These are phyloP conservation scores for Leucophenga varia DNA, from an alignment of 1,140 invertebrate genomes.

Conservation along the genomic window DNA sequence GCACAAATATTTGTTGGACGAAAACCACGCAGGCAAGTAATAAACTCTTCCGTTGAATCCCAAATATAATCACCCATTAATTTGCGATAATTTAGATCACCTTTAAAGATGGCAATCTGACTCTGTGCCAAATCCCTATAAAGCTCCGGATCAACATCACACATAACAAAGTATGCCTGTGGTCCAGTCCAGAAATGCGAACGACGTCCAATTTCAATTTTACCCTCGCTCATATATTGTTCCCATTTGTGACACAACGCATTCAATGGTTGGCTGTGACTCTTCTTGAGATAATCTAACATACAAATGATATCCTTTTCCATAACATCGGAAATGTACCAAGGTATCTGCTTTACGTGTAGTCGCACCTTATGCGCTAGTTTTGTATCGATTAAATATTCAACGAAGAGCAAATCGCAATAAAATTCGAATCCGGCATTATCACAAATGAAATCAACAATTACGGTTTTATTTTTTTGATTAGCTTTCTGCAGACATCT, in stretches of 20 bases:
- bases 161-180: slow-evolving; percentile 77
- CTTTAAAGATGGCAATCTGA: slow-evolving; percentile 86
- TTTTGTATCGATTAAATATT: slow-evolving; percentile 69
- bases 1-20: slow-evolving; percentile 76
- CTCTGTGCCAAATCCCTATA: slow-evolving; percentile 71
- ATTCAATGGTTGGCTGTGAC: slow-evolving; percentile 39
- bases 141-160: slow-evolving; percentile 65
- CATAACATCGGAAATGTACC: slow-evolving; percentile 94
- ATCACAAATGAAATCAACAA: slow-evolving; percentile 82
- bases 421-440: slow-evolving; percentile 94
- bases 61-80: slow-evolving; percentile 88
- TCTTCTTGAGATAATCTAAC: slow-evolving; percentile 56
- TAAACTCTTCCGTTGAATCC: slow-evolving; percentile 71
- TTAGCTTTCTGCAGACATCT: slow-evolving; percentile 35
- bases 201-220: slow-evolving; percentile 55
- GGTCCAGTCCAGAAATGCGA: slow-evolving; percentile 89
- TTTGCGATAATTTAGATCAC: slow-evolving; percentile 95
- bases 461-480: slow-evolving; percentile 9
- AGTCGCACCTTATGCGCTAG: slow-evolving; percentile 76
- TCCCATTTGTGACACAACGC: slow-evolving; percentile 61
- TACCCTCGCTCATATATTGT: slow-evolving; percentile 57
- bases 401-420: slow-evolving; percentile 83
- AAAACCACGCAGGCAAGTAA: slow-evolving; percentile 75
- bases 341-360: slow-evolving; percentile 88
- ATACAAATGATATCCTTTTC: slow-evolving; percentile 75